Evolutionary conservation across 1,140 invertebrate species (phyloP), one percentile per base, ranked within the genome.

Genomic region (Gryllus bimaculatus): DNA sequence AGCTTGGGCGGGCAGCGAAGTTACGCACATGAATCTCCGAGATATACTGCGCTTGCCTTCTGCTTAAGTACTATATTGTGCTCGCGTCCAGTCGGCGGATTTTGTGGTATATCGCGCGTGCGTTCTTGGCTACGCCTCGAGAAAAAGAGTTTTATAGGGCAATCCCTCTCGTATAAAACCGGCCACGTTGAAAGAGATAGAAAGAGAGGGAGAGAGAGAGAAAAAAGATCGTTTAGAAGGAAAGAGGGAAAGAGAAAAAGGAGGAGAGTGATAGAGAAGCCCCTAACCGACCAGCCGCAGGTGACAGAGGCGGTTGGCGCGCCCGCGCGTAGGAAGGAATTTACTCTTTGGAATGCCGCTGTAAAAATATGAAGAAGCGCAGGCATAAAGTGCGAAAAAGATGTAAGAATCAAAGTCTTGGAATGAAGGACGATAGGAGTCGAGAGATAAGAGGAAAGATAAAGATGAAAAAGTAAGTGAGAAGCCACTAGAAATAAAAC

Each of bases 361-460:
- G 54, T 13, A 18, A 66, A 66, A 66, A 66, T 13, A 18, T 13
- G 18, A 66, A 66, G 18, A 66, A 66, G 18, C 18, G 10, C 54
- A 66, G 18, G 18, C 54, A 66, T 66, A 13, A 10, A 66, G 54
- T 66, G 54, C 54, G 54, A 66, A 66, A 66, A 66, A 66, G 54
- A 66, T 66, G 54, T 66, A 66, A 66, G 54, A 66, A 66, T 66
- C 54, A 66, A 66, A 66, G 18, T 66, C 54, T 66, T 66, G 54
- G 26, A 66, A 66, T 66, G 54, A 66, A 66, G 54, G 18, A 66
- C 18, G 54, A 66, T 10, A 66, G 54, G 54, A 66, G 54, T 0
- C 18, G 54, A 10, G 54, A 66, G 54, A 66, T 66, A 66, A 66
- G 54, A 10, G 18, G 10, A 66, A 13, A 10, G 54, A 66, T 66